These are phyloP conservation scores for Pheosia gnoma DNA, from an alignment of 2,888 invertebrate genomes.

Conservation along the genomic window DNA sequence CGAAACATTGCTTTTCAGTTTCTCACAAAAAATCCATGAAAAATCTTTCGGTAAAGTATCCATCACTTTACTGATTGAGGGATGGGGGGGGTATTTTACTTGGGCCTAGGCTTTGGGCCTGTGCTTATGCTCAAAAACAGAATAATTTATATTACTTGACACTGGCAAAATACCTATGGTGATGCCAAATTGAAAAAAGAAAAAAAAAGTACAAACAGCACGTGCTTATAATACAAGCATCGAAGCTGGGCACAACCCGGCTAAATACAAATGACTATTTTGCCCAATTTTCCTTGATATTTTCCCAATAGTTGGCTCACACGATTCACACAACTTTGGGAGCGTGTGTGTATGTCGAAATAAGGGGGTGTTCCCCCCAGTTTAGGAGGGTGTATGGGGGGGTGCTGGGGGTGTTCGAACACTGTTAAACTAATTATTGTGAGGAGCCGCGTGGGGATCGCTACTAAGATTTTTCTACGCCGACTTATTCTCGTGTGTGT, in stretches of 20 bases:
- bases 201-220: neutral
- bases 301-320: slow-evolving; percentile 57
- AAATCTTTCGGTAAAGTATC: too few species aligned
- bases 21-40: too few species aligned
- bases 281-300: slow-evolving; percentile 57
- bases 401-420: slow-evolving; percentile 53
- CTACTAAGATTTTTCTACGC: slow-evolving; percentile 64
- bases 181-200: too few species aligned
- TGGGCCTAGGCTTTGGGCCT: too few species aligned
- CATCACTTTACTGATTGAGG: too few species aligned
- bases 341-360: slow-evolving; percentile 36
- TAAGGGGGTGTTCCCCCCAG: slow-evolving; percentile 27
- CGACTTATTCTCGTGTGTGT: slow-evolving; percentile 45
- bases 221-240: slow-evolving; percentile 29
- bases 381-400: slow-evolving; percentile 25
- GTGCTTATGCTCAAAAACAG: too few species aligned
- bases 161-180: too few species aligned
- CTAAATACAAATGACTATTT: slow-evolving; percentile 55
- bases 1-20: too few species aligned
- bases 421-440: slow-evolving; percentile 73
- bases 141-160: too few species aligned
- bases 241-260: slow-evolving; percentile 22
- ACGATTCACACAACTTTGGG: slow-evolving; percentile 32
- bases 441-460: slow-evolving; percentile 51
- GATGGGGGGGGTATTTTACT: too few species aligned